Base-by-base conservation (phyloP, 2,888 invertebrate species). In the Sicus ferrugineus region DNA sequence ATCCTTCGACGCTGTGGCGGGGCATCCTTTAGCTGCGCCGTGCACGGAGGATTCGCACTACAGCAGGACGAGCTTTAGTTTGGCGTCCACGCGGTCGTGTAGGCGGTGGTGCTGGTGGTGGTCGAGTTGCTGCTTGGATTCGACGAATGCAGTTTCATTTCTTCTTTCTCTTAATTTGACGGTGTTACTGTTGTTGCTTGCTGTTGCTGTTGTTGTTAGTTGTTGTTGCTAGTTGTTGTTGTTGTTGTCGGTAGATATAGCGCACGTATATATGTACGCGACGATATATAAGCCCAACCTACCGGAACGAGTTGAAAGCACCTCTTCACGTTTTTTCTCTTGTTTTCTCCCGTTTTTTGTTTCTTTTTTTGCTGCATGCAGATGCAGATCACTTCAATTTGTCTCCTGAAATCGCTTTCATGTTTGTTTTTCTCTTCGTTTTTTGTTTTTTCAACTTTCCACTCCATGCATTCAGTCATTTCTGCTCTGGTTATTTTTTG, bases 401-500 rank as follows among this genome's bases (percentile, higher is more conserved):
- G 81, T 80, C 79, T 77, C 70, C 74, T 72, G 76, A 78, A 80
- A 81, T 80, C 81, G 79, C 77, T 80, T 80, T 71, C 34, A 46
- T 28, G 19, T n/a, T 31, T 78, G 9, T 34, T 52, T 58, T 34
- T 70, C 30, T 9, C 23, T 64, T 77, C 76, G 30, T 50, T 68
- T 67, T 54, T 46, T 21, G 3, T 72, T 52, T 48, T 54, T 64
- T 64, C 31, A 48, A 52, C 65, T 38, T 59, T 42, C 42, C 38
- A n/a, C 66, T 62, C 61, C n/a, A 31, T 68, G 42, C 48, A 58
- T 46, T 67, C 67, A 71, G 38, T 63, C 56, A 58, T 48, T 71
- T 72, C 38, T 67, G 65, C 21, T 26, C 6, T 38, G 26, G 23
- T 3, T 6, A 54, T 11, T 54, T 54, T 26, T 28, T 11, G 26